Evolutionary conservation across 2,113 vertebrate species (phyloP).

Genomic region (Gavia stellata): DNA sequence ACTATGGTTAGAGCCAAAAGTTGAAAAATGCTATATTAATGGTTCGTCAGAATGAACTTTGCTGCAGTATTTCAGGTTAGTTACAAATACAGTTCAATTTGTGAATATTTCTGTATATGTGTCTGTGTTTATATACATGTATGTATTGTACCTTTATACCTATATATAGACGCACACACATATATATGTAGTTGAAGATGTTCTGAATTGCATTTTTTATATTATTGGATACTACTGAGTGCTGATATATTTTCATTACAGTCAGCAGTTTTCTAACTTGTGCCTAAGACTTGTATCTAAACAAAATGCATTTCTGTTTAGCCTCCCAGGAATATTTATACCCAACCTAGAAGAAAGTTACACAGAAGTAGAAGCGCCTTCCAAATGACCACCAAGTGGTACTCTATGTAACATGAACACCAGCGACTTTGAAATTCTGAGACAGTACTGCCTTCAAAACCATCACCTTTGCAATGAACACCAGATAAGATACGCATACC

Average conservation of each 20-base stretch:
- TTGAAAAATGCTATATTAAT: not conserved
- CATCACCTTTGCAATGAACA: constrained; percentile 65
- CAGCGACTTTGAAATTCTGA: constrained; percentile 79
- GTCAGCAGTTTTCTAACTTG: constrained; percentile 79
- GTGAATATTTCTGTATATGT: constrained; percentile 59
- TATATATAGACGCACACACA: constrained; percentile 48
- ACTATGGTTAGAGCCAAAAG: constrained; percentile 49
- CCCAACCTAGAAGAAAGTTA: constrained; percentile 67
- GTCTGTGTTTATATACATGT: constrained; percentile 62
- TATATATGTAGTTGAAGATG: constrained; percentile 50
- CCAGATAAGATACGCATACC: constrained; percentile 4
- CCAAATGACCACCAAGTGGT: constrained; percentile 70
- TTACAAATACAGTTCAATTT: constrained; percentile 56
- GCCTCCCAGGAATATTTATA: constrained; percentile 77
- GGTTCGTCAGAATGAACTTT: constrained; percentile 52
- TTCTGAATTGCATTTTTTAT: constrained; percentile 77
- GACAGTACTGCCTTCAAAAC: constrained; percentile 66
- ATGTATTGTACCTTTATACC: constrained; percentile 39
- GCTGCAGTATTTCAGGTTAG: constrained; percentile 73
- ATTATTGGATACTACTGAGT: constrained; percentile 68
- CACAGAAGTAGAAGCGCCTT: constrained; percentile 80
- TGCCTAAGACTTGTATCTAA: constrained; percentile 79
- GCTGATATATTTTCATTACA: constrained; percentile 80
- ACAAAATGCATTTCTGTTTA: constrained; percentile 76
- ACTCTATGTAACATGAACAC: constrained; percentile 72